These are phyloP conservation scores for Ispidina picta DNA, from an alignment of 2,797 vertebrate species.

Conservation along the genomic window DNA sequence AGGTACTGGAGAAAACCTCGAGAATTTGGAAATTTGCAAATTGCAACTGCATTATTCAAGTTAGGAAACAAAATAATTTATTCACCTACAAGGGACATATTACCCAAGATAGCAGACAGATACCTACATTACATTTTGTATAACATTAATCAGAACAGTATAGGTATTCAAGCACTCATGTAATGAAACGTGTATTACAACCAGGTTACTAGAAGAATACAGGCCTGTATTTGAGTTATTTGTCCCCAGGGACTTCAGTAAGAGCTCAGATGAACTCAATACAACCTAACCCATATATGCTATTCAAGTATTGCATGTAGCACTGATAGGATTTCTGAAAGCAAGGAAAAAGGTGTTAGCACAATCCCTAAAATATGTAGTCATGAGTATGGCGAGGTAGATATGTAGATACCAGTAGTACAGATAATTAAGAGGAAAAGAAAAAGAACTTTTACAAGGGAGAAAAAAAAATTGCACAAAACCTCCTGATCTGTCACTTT, in stretches of 20 bases:
- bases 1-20: neutral
- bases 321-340: neutral
- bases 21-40: neutral
- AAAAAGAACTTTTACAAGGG: neutral
- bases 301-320: neutral
- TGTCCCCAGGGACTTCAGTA: neutral
- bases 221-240: neutral
- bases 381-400: neutral
- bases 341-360: neutral
- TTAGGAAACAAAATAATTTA: neutral
- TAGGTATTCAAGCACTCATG: neutral
- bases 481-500: neutral
- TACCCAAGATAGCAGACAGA: neutral
- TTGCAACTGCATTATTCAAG: neutral
- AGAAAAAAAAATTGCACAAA: neutral
- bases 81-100: neutral
- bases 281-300: neutral
- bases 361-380: neutral
- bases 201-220: neutral
- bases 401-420: neutral
- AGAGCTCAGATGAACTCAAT: neutral
- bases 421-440: slow-evolving; percentile 21
- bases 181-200: neutral
- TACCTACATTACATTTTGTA: neutral
- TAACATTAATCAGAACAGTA: neutral